Conservation (phyloP, 2,113 vertebrate genomes). For the Tapirus terrestris region DNA sequence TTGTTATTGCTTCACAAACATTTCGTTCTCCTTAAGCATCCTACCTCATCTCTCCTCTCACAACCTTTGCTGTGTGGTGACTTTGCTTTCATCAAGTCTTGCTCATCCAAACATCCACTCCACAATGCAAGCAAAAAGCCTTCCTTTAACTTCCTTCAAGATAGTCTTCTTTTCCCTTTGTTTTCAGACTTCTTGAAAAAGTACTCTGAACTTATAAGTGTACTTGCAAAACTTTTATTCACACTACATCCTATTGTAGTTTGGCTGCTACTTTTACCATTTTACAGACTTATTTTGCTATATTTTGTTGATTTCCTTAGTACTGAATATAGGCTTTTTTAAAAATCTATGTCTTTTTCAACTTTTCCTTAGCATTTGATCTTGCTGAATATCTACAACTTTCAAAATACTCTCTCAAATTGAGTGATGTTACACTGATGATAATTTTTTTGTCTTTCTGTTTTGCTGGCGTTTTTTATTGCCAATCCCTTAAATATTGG, state of each 20-base stretch:
- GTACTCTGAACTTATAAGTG: not conserved
- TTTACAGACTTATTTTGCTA: slow-evolving; percentile 8
- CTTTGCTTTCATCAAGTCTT: not conserved
- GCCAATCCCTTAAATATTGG: not conserved
- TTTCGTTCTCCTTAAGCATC: not conserved
- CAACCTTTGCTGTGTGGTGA: not conserved
- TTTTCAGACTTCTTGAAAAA: not conserved
- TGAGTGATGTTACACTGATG: not conserved
- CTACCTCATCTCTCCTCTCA: not conserved
- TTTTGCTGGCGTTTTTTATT: slow-evolving; percentile 11
- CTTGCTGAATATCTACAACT: not conserved
- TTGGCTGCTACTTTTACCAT: not conserved
- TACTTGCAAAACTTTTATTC: not conserved
- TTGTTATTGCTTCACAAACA: not conserved
- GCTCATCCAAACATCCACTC: not conserved
- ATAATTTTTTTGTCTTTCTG: not conserved
- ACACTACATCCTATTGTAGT: not conserved
- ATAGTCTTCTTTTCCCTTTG: not conserved
- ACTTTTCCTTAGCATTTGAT: not conserved
- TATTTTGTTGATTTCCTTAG: not conserved
- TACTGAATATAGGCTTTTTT: not conserved
- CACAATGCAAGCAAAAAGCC: not conserved
- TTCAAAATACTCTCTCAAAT: not conserved
- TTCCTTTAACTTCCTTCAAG: not conserved
- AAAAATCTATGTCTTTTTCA: not conserved